These are phyloP conservation scores for Aphelocoma coerulescens DNA, from an alignment of 2,113 vertebrate species.

Conservation along the genomic window DNA sequence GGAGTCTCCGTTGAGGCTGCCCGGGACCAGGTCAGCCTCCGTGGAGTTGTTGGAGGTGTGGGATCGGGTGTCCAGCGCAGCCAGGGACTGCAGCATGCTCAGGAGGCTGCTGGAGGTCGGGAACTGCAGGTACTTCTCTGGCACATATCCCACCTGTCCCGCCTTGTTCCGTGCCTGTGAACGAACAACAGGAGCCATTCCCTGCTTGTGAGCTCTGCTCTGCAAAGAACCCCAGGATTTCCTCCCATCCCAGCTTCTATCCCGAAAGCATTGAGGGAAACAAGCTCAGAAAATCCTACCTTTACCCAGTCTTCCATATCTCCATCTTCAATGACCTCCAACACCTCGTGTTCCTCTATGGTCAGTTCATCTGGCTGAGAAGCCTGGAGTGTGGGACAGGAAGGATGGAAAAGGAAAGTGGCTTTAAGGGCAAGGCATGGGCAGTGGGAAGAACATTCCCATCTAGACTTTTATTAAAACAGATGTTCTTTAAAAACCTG, in stretches of 20 bases:
- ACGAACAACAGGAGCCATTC: not conserved
- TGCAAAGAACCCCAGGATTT: not conserved
- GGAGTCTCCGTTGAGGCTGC: slow-evolving; percentile 91
- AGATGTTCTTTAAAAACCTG: accelerated
- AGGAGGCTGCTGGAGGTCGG: slow-evolving; percentile 93
- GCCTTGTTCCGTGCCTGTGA: slow-evolving; percentile 90
- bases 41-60: slow-evolving; percentile 96
- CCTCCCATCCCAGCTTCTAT: not conserved
- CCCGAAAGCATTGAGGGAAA: not conserved
- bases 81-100: slow-evolving; percentile 96
- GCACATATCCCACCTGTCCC: slow-evolving; percentile 91
- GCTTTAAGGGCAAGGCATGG: not conserved
- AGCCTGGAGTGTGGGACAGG: slow-evolving; percentile 71
- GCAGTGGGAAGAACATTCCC: not conserved
- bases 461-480: not conserved
- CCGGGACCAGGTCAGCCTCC: slow-evolving; percentile 85
- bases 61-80: slow-evolving; percentile 87
- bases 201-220: not conserved
- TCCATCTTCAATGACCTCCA: slow-evolving; percentile 98
- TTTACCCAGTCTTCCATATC: slow-evolving; percentile 99
- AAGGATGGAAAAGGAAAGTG: slow-evolving; percentile 23
- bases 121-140: slow-evolving; percentile 97
- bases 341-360: slow-evolving; percentile 94
- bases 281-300: slow-evolving; percentile 71
- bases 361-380: slow-evolving; percentile 97